Conservation (phyloP, 2,888 invertebrate species). For the Galeruca laticollis region DNA sequence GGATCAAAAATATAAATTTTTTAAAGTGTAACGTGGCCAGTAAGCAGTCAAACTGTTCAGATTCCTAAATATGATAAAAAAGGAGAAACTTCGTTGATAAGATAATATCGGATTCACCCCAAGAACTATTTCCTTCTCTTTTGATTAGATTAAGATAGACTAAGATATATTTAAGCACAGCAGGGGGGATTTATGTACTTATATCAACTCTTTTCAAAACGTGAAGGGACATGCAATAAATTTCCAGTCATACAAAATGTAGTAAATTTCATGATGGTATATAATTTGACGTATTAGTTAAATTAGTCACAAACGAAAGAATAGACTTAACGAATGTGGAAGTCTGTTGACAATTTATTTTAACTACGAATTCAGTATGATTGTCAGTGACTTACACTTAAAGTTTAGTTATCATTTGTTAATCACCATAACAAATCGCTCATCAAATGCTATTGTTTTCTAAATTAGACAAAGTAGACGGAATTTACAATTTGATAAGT, state of each 20-base stretch:
- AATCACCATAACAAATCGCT: no score
- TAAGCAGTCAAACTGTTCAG: slow-evolving; percentile 14
- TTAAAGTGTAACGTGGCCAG: not conserved
- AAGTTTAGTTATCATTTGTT: no score
- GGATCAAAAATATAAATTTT: not conserved
- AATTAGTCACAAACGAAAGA: not conserved
- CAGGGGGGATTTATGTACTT: slow-evolving; percentile 6
- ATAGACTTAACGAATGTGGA: not conserved
- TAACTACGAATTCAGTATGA: no score
- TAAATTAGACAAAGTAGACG: no score
- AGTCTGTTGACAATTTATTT: no score
- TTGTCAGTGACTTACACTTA: no score
- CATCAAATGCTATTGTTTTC: no score
- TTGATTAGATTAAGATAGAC: slow-evolving; percentile 20
- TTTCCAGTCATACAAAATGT: not conserved
- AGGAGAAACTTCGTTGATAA: slow-evolving; percentile 23
- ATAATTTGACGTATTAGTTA: not conserved
- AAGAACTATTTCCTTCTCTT: slow-evolving; percentile 19
- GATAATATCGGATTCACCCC: slow-evolving; percentile 25
- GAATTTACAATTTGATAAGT: no score
- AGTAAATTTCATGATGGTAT: not conserved
- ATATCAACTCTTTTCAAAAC: not conserved
- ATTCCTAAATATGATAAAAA: slow-evolving; percentile 32
- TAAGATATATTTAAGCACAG: slow-evolving; percentile 11
- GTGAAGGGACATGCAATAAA: not conserved